phyloP scores from a whole-genome alignment of 1,140 invertebrate genomes.

The Tenebrio molitor region DNA sequence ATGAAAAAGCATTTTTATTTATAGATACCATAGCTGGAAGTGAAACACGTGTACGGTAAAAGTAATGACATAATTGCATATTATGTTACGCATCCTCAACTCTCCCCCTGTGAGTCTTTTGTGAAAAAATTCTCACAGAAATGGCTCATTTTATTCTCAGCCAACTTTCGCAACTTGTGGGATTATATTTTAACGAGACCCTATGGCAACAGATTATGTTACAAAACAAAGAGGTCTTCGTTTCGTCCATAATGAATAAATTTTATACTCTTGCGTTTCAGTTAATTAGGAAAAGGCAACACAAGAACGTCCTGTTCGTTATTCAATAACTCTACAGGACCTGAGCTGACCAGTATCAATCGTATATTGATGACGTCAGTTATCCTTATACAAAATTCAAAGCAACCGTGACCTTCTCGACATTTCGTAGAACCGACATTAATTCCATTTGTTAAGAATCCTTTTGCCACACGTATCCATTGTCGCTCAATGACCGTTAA shows the following conservation, averaged over 20 bases:
- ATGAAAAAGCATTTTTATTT: too few relatives aligned
- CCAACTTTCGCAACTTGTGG: background rate
- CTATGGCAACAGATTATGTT: slow-evolving; percentile 3
- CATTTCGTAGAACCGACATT: background rate
- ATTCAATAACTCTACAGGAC: background rate
- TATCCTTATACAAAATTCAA: background rate
- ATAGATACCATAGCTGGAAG: too few relatives aligned
- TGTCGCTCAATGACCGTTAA: background rate
- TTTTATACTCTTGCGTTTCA: background rate
- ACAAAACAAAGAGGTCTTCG: background rate
- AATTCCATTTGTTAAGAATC: too few relatives aligned
- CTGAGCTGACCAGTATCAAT: too few relatives aligned
- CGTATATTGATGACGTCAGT: slow-evolving; percentile 1
- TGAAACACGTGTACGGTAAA: too few relatives aligned
- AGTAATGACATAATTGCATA: too few relatives aligned
- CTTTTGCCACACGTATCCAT: too few relatives aligned
- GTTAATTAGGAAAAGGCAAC: background rate
- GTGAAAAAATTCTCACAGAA: too few relatives aligned
- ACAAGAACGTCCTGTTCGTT: background rate
- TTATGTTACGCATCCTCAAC: too few relatives aligned
- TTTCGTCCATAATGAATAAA: background rate
- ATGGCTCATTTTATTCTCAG: background rate
- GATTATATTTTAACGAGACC: slow-evolving; percentile 8
- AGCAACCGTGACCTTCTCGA: background rate
- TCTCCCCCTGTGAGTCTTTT: too few relatives aligned